Evolutionary conservation across 2,113 vertebrate genomes (phyloP), one percentile per base, ranked within the genome.

Genomic region (Salminus brasiliensis): DNA sequence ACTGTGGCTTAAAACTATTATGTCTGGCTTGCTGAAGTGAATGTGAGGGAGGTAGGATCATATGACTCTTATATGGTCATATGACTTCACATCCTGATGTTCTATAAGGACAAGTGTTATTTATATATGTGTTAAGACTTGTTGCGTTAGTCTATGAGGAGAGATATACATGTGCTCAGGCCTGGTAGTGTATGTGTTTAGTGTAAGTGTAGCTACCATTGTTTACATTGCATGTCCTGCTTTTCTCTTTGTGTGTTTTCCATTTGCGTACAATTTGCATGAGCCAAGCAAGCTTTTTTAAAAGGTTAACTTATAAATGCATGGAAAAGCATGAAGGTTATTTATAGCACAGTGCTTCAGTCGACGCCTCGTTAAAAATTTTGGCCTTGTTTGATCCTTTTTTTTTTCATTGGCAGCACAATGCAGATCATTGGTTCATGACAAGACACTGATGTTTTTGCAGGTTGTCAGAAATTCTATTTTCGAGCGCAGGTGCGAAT

Each of bases 181-280:
- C 7, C 39, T 27, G 47, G 66, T 59, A 71, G 62, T 43, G 9
- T 39, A 5, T 34, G 32, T 63, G 43, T 30, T 79, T 23, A 25
- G 52, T 39, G 65, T 72, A 49, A 45, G 43, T 62, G 32, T 8
- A 63, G 45, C 32, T 80, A 23, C 39, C 55, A 53, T 49, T 34
- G 36, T 32, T 73, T 55, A 10, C 32, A 21, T 73, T 36, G 25
- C 25, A 53, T 62, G 60, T 34, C 5, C 32, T 25, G 10, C 34
- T n/a, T 66, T 21, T 57, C 60, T 73, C 30, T 78, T 25, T 73
- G 59, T 66, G 57, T 63, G 41, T 29, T 66, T 18, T 55, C 32
- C 34, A 73, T n/a, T 13, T 59, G 32, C 29, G 27, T 62, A 4
- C 27, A 62, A 18, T 18, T 18, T 65, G 60, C 21, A n/a, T 36